A percentile compares a stretch with the other conserved stretches of the same genome.
Evolutionary conservation across 2,113 vertebrate genomes (phyloP).

Genomic region (Sapayoa aenigma): DNA sequence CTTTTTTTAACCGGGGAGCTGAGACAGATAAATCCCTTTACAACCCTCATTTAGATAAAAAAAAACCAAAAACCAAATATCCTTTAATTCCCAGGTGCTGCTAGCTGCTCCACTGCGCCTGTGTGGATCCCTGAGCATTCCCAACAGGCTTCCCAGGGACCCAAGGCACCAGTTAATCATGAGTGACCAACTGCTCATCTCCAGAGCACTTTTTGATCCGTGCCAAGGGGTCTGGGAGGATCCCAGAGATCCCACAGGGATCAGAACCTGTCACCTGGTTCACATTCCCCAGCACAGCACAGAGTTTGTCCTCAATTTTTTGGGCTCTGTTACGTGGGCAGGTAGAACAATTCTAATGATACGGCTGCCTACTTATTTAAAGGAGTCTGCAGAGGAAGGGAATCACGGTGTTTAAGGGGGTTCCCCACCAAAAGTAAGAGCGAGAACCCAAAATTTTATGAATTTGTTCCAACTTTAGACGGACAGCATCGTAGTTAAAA

Average conservation of each 20-base stretch:
- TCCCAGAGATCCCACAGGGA: background rate
- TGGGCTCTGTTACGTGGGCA: background rate
- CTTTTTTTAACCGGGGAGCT: rapidly evolving
- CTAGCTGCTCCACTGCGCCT: background rate
- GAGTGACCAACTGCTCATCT: background rate
- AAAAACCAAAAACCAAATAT: background rate
- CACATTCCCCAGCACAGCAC: background rate
- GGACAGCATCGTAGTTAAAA: background rate
- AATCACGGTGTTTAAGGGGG: background rate
- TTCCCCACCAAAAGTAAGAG: background rate
- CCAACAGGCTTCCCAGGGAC: background rate
- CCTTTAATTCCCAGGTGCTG: background rate
- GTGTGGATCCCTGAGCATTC: background rate
- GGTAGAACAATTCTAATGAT: background rate
- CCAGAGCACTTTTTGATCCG: background rate
- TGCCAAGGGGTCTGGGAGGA: background rate
- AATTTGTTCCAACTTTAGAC: background rate
- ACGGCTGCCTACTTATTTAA: background rate
- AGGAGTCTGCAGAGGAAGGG: background rate
- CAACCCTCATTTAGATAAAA: background rate
- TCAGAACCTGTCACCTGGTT: background rate
- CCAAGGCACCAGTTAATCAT: background rate
- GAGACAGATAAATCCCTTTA: background rate
- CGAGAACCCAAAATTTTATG: background rate
- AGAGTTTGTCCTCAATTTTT: background rate